Evolutionary conservation across 2,888 invertebrate species (phyloP), one percentile per base, ranked within the genome.

Genomic region (Drosophila pegasa): DNA sequence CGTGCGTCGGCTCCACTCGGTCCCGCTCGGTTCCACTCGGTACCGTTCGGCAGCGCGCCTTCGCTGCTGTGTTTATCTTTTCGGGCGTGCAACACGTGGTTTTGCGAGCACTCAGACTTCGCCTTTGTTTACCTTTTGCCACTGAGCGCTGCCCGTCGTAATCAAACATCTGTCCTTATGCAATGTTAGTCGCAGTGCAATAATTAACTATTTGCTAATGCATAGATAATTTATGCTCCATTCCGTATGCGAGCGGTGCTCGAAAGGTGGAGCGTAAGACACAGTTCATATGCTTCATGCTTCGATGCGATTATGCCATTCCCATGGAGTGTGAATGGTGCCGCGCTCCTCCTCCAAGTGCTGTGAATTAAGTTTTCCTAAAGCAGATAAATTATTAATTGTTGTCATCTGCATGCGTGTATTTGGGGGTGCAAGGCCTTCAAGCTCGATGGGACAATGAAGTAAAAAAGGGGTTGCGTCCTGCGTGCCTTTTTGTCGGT

Each of bases 61-160:
- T 55, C 58, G 69, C 54, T 63, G 63, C 68, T 69, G 83, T 87
- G 87, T 86, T 87, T 85, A 87, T 72, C 70, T 80, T 74, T 69
- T 52, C 52, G 20, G 7, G 22, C 59, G 64, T 68, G 59, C 80
- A 82, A 80, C 80, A 80, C 56, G 80, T 78, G 72, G 78, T 58
- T 62, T 12, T 20, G 16, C 3, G 14, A n/a, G 9, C 38, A 27
- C 57, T 41, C 38, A 31, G 35, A 33, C 12, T 54, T 50, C n/a
- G 31, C n/a, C 12, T 61, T 57, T 68, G 59, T 74, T 72, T 79
- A 70, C 59, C 27, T 57, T 40, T 40, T 10, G 25, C 45, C 43
- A 43, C 38, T 51, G 25, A 27, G 27, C 10, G 25, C 9, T 27
- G 27, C 16, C 27, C 16, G 27, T 45, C 27, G 14, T 41, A 41